These are phyloP conservation scores for Pyrocoelia pectoralis DNA, from an alignment of 2,888 invertebrate genomes.

Conservation along the genomic window DNA sequence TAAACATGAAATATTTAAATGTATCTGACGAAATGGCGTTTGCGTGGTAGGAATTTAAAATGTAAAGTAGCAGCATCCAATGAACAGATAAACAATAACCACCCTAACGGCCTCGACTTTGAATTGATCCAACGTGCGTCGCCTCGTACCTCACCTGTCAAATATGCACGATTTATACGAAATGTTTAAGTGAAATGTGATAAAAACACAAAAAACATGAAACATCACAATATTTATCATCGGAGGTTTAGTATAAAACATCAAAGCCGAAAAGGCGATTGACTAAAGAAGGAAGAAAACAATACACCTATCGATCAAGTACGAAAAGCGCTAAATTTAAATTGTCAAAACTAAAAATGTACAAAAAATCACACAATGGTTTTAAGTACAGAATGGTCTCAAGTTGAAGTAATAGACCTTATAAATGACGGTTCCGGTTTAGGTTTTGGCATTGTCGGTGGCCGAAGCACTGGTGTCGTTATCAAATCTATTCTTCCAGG, in stretches of 20 bases:
- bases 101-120: neutral
- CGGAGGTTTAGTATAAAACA: neutral
- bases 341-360: constrained; percentile 26
- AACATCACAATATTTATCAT: neutral
- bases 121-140: constrained; percentile 3
- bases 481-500: constrained; percentile 98
- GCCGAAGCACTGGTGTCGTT: constrained; percentile 97
- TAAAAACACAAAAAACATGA: neutral
- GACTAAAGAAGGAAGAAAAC: constrained; percentile 6
- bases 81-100: constrained; percentile 12
- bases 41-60: constrained; percentile 19
- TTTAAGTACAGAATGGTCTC: constrained; percentile 99
- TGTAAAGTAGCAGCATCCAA: constrained; percentile 20
- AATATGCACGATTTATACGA: constrained; percentile 5
- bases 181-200: neutral
- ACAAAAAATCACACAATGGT: constrained; percentile 63
- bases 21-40: constrained; percentile 21
- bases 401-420: constrained; percentile 98
- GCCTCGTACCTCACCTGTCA: constrained; percentile 9
- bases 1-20: constrained; percentile 23
- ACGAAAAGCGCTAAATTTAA: constrained; percentile 18
- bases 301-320: constrained; percentile 22
- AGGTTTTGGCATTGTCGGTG: constrained; percentile 98
- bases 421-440: constrained; percentile 97
- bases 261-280: neutral